These are phyloP conservation scores for Pipa parva DNA, from an alignment of 2,113 vertebrate species.

Conservation along the genomic window DNA sequence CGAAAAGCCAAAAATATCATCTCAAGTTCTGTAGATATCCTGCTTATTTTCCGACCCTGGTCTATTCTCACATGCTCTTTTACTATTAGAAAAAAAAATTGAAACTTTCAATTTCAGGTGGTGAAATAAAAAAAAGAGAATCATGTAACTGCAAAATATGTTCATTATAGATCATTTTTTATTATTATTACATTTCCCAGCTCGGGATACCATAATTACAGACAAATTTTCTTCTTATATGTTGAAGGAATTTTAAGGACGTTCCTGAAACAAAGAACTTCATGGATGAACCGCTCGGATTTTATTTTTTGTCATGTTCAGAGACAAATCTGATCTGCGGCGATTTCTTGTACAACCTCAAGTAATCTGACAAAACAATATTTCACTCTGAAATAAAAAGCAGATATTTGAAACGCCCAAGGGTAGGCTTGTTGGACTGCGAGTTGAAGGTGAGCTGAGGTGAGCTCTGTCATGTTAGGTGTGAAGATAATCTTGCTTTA, in stretches of 20 bases:
- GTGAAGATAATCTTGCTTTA: not conserved
- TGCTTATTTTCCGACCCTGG: not conserved
- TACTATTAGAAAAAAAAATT: not conserved
- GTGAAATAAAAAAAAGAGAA: not conserved
- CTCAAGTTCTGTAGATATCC: not conserved
- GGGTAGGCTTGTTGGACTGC: not conserved
- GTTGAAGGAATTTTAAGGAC: not conserved
- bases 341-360: not conserved
- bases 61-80: not conserved
- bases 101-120: not conserved
- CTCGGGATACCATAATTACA: not conserved
- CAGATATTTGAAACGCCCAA: not conserved
- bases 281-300: not conserved
- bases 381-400: not conserved
- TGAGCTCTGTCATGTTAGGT: not conserved
- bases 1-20: not conserved
- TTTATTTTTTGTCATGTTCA: not conserved
- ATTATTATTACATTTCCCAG: not conserved
- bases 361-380: not conserved
- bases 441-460: not conserved
- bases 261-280: not conserved
- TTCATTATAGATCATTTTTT: not conserved
- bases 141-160: not conserved
- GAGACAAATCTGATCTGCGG: not conserved
- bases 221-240: too few relatives aligned